phyloP scores from a whole-genome alignment of 2,113 vertebrate genomes.

The Chaenocephalus aceratus region DNA sequence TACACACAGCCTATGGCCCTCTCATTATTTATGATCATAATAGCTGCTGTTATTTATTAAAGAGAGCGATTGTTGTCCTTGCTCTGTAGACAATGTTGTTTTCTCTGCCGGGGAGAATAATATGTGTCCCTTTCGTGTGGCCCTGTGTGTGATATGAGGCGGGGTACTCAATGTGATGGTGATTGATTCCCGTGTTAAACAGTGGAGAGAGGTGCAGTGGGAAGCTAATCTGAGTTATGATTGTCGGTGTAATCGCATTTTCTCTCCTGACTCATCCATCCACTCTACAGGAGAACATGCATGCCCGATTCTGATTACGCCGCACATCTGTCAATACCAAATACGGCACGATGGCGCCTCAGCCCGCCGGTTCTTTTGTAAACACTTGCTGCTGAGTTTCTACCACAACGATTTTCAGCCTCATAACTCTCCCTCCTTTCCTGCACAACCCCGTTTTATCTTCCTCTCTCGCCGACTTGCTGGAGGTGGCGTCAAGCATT shows the following conservation, averaged over 20 bases:
- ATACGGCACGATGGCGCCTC: neutral
- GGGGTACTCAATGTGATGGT: conserved; percentile 51
- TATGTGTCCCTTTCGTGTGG: conserved; percentile 62
- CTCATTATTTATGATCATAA: conserved; percentile 75
- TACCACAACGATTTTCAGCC: conserved; percentile 41
- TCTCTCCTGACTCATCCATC: conserved; percentile 63
- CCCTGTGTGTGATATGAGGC: conserved; percentile 54
- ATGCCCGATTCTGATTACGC: conserved; percentile 57
- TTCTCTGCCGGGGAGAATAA: conserved; percentile 64
- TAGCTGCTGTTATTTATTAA: conserved; percentile 75
- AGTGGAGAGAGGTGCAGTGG: conserved; percentile 59
- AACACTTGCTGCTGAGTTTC: conserved; percentile 31
- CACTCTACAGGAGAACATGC: conserved; percentile 36
- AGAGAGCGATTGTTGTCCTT: conserved; percentile 72
- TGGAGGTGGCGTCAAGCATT: conserved; percentile 49
- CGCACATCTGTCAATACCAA: conserved; percentile 65
- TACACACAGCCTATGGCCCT: conserved; percentile 64
- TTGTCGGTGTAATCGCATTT: conserved; percentile 77
- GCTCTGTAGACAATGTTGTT: conserved; percentile 70
- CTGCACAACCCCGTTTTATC: conserved; percentile 21
- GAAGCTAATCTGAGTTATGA: conserved; percentile 80
- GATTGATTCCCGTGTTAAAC: conserved; percentile 72
- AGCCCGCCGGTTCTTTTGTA: conserved; percentile 3
- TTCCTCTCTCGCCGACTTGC: conserved; percentile 43
- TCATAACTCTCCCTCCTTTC: conserved; percentile 46